Percentiles rank a stretch among this genome's conserved stretches.
These are phyloP conservation scores for Hyposmocoma kahamanoa DNA, from an alignment of 1,140 invertebrate genomes.

Conservation along the genomic window DNA sequence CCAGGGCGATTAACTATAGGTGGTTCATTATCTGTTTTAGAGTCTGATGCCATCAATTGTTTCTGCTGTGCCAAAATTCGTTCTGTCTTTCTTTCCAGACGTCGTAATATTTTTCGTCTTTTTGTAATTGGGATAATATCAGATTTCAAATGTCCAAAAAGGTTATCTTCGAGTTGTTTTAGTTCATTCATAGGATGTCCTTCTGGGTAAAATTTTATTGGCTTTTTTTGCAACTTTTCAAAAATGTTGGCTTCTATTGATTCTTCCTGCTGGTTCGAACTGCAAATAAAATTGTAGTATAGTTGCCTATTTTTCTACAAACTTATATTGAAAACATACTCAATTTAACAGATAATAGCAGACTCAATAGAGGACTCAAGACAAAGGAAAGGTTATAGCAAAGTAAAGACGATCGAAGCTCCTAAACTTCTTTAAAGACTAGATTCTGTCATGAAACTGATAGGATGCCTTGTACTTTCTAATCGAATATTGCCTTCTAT, in stretches of 20 bases:
- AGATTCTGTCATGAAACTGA: no score
- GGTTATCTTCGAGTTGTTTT: constrained; percentile 41
- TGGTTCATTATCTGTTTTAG: constrained; percentile 8
- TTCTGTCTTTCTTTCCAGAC: constrained; percentile 49
- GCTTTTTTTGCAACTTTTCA: constrained; percentile 23
- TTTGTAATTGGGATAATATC: constrained; percentile 50
- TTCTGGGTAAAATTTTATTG: constrained; percentile 38
- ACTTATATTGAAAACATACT: no score
- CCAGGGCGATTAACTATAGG: no score
- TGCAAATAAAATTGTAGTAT: constrained; percentile 3
- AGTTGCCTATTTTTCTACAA: no score
- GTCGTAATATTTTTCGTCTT: constrained; percentile 49
- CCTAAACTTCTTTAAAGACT: no score
- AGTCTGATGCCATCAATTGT: constrained; percentile 20
- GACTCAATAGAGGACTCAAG: not conserved
- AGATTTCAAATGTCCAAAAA: constrained; percentile 44
- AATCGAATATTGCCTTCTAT: no score
- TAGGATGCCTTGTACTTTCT: no score
- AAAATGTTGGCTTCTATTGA: constrained; percentile 22
- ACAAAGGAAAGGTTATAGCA: no score
- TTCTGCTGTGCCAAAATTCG: constrained; percentile 34
- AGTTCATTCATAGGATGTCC: constrained; percentile 57
- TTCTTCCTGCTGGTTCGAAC: constrained; percentile 10
- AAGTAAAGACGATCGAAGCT: no score
- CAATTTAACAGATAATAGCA: no score